Evolutionary conservation across 2,797 vertebrate genomes (phyloP), one percentile per base, ranked within the genome.

Genomic region (Gouania willdenowi): DNA sequence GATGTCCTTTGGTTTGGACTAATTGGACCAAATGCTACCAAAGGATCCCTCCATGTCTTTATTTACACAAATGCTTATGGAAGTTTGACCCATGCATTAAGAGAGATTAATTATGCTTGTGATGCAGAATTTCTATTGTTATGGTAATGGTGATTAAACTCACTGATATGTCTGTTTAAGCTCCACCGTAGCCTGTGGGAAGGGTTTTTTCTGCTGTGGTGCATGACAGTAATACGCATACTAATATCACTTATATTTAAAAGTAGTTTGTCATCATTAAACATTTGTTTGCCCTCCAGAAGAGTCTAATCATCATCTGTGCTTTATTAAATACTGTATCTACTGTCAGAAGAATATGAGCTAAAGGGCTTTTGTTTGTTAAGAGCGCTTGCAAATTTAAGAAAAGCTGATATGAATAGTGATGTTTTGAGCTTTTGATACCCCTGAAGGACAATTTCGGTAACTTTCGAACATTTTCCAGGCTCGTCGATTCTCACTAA

Each of bases 41-140:
- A 6, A 21, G n/a, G 17, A 54, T 43, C 57, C 4, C 15, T 25
- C 7, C 21, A 23, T 8, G 8, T 16, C 19, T 31, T 7, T 9
- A 8, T 41, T 10, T 32, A 15, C 35, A 38, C 32, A 38, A n/a
- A 34, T 17, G 14, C 11, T 5, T 5, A 11, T 4, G 3, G 6
- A 31, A 36, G 38, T 13, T 29, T 6, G 7, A 52, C 26, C 22
- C 4, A 12, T 41, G 29, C 30, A 33, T 40, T 53, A 53, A 33
- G 6, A 33, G 6, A 43, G 18, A 61, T 60, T 3, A 68, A 59
- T 75, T 55, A 57, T 62, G 41, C 26, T 70, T 46, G 15, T 16
- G 13, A 23, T 48, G 29, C 42, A 44, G 35, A 19, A 21, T 41
- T 57, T 48, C 3, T 8, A 41, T 5, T 33, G 25, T 40, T 28